Evolutionary conservation across 2,888 invertebrate genomes (phyloP).

Genomic region (Tanytarsus gracilentus): DNA sequence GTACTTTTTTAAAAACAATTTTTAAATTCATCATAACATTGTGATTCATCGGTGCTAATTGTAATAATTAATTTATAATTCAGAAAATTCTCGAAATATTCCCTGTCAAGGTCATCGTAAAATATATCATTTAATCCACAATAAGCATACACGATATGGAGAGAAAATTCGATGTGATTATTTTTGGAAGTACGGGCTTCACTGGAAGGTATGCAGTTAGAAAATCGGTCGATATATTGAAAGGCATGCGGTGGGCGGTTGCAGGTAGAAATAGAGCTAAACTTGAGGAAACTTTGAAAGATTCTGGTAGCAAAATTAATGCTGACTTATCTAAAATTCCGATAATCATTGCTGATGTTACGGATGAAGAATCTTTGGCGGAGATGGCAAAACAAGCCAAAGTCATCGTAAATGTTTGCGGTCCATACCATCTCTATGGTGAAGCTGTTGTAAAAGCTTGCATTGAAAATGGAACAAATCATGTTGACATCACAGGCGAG

Average conservation of each 20-base stretch:
- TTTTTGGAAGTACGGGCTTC: constrained; percentile 92
- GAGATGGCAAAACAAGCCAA: constrained; percentile 72
- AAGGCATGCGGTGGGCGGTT: constrained; percentile 71
- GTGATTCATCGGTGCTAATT: too few relatives aligned
- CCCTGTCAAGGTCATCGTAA: too few relatives aligned
- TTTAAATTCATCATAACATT: too few relatives aligned
- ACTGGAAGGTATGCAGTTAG: constrained; percentile 80
- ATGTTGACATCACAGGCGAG: constrained; percentile 91
- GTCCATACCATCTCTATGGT: constrained; percentile 81
- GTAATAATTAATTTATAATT: too few relatives aligned
- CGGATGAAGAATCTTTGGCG: constrained; percentile 60
- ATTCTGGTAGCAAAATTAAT: constrained; percentile 46
- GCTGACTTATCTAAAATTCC: constrained; percentile 50
- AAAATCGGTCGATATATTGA: constrained; percentile 48
- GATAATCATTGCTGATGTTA: constrained; percentile 69
- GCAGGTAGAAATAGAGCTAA: constrained; percentile 64
- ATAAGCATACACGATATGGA: too few relatives aligned
- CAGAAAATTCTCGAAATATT: too few relatives aligned
- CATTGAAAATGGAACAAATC: constrained; percentile 67
- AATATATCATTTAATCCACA: too few relatives aligned
- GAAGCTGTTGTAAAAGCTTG: constrained; percentile 77
- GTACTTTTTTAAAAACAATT: too few relatives aligned
- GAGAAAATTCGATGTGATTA: constrained; percentile 61
- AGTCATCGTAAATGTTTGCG: constrained; percentile 84
- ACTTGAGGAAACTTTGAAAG: constrained; percentile 44